phyloP scores from a whole-genome alignment of 2,888 invertebrate genomes.

The Gryllus longicercus region DNA sequence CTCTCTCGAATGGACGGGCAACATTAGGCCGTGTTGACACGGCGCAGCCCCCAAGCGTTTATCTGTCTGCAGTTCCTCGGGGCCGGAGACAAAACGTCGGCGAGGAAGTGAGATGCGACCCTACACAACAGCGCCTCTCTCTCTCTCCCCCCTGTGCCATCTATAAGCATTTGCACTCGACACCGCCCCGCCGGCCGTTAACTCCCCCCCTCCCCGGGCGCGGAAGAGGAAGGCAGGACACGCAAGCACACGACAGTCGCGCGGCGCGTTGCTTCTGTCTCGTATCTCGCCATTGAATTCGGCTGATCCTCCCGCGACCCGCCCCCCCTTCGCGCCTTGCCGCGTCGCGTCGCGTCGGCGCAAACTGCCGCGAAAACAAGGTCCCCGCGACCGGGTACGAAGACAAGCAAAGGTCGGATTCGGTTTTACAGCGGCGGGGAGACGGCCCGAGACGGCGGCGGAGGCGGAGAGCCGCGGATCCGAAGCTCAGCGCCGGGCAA shows the following conservation, averaged over 20 bases:
- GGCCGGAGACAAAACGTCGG: no score
- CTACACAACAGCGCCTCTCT: no score
- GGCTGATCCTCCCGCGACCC: background rate
- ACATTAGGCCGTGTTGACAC: no score
- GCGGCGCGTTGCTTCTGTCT: background rate
- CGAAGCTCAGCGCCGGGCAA: background rate
- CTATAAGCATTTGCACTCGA: background rate
- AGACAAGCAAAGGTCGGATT: background rate
- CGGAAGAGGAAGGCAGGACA: background rate
- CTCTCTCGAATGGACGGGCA: no score
- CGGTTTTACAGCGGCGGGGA: slow-evolving; percentile 6
- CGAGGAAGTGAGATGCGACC: no score
- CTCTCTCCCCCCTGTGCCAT: background rate
- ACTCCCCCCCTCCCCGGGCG: background rate
- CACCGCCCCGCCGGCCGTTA: background rate
- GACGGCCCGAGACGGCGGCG: background rate
- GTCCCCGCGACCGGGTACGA: background rate
- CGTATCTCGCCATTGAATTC: slow-evolving; percentile 5
- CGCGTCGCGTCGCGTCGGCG: background rate
- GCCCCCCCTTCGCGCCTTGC: background rate
- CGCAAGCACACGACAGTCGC: background rate
- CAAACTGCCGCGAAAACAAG: background rate
- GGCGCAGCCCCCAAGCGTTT: no score
- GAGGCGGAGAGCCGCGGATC: background rate
- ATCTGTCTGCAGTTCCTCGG: no score